Conservation (phyloP, 2,888 invertebrate genomes). For the Parnassius smintheus region DNA sequence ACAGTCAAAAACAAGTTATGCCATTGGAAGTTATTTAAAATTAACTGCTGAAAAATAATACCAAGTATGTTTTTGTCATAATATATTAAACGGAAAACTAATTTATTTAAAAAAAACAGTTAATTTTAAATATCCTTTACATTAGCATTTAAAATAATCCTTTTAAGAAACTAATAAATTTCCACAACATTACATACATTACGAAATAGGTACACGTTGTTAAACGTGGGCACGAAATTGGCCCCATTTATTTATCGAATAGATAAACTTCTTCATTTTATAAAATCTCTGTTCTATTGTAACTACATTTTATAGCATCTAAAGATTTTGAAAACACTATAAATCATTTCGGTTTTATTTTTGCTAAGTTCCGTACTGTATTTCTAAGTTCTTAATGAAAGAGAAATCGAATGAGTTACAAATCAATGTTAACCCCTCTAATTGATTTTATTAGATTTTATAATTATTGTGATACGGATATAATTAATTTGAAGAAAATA, state of each 20-base stretch:
- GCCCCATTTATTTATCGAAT: slow-evolving; percentile 26
- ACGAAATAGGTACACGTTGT: slow-evolving; percentile 15
- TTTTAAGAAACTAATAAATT: slow-evolving; percentile 14
- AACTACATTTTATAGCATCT: slow-evolving; percentile 22
- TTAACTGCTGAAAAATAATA: slow-evolving; percentile 4
- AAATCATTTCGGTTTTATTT: slow-evolving; percentile 17
- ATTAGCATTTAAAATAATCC: neutral
- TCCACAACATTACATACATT: slow-evolving; percentile 14
- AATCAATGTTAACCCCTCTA: slow-evolving; percentile 23
- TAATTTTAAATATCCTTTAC: slow-evolving; percentile 21
- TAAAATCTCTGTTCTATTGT: slow-evolving; percentile 23
- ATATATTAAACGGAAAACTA: neutral
- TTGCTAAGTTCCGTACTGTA: slow-evolving; percentile 2
- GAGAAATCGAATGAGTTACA: slow-evolving; percentile 23
- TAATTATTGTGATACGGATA: slow-evolving; percentile 14
- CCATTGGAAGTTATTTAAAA: slow-evolving; percentile 14
- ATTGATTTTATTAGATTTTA: neutral
- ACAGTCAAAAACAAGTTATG: slow-evolving; percentile 7
- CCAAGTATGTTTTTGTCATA: neutral
- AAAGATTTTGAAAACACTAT: slow-evolving; percentile 21
- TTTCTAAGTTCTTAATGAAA: slow-evolving; percentile 20
- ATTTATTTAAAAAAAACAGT: neutral
- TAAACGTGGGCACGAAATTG: slow-evolving; percentile 25
- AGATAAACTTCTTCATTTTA: slow-evolving; percentile 14
- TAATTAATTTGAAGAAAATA: slow-evolving; percentile 13